Base-by-base conservation (phyloP, 2,888 invertebrate species). In the Gymnocheta viridis region DNA sequence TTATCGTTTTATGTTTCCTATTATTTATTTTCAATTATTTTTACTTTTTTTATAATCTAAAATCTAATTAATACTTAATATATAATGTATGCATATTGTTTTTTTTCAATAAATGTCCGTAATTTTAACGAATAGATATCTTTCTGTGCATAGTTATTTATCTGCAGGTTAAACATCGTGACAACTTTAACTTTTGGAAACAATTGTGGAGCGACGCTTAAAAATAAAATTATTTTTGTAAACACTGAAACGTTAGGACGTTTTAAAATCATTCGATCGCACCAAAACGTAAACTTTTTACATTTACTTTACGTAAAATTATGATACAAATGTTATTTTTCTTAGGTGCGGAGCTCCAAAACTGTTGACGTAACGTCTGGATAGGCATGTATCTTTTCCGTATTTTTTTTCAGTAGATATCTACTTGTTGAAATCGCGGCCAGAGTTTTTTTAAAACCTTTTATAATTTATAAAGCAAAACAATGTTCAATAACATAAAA, bases 31-130 rank as follows among this genome's bases (percentile, higher is more conserved):
- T 56, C 10, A 76, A n/a, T 51, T 64, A 56, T 64, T 69, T 74
- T n/a, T 74, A 74, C 2, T 56, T 66, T 56, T 32, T 84, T 56
- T 60, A 62, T 85, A 56, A 84, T 64, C 64, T 84, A 87, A 82
- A 86, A 76, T 82, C 90, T 89, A 89, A 73, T 86, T 89, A 90
- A 89, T 90, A 89, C 90, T 90, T 89, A 90, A 88, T 85, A 44
- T 86, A 66, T 89, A 90, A 88, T 85, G 27, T 86, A 29, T 14
- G 24, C 24, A 12, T 49, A 24, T 51, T 14, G 3, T 2, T 56
- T 10, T 56, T 49, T 29, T 17, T 32, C 14, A 32, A 56, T 56
- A 10, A 29, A 32, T 29, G 17, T 7, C 32, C 56, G 10, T 2
- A 17, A 56, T 32, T 56, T 56, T 32, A 10, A 32, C 0, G 12